Evolutionary conservation across 2,888 invertebrate genomes (phyloP).

Genomic region (Clitarchus hookeri): DNA sequence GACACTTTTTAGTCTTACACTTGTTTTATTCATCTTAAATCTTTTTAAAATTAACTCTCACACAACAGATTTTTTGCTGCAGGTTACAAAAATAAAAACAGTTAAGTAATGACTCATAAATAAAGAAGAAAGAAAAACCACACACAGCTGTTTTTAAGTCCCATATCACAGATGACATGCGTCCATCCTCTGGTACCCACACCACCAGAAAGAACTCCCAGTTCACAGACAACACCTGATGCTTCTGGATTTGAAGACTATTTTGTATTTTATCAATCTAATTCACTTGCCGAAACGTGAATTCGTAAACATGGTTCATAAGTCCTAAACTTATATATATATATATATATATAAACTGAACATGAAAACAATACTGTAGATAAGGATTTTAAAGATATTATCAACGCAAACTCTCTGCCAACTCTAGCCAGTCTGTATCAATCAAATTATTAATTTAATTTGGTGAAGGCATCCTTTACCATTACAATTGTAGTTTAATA

Average conservation of each 20-base stretch:
- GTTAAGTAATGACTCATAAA: conserved; percentile 7
- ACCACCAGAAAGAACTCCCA: not conserved
- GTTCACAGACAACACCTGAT: not conserved
- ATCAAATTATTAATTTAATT: too few relatives aligned
- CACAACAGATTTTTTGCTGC: conserved; percentile 18
- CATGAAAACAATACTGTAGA: not conserved
- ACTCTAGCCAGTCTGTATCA: not conserved
- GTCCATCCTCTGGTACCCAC: not conserved
- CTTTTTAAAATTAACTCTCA: conserved; percentile 19
- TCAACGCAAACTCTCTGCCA: not conserved
- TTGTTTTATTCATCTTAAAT: conserved; percentile 32
- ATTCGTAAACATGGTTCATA: not conserved
- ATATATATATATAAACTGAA: too few relatives aligned
- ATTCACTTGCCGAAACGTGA: not conserved
- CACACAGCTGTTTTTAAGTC: not conserved
- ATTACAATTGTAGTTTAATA: not conserved
- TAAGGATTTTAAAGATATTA: not conserved
- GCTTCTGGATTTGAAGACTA: not conserved
- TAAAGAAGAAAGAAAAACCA: not conserved
- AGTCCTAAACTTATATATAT: too few relatives aligned
- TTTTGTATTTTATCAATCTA: not conserved
- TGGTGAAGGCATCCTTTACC: not conserved
- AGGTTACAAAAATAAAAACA: conserved; percentile 23
- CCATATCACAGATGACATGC: not conserved
- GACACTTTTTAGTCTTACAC: conserved; percentile 27